Percentiles rank a stretch among this genome's conserved stretches.
These are phyloP conservation scores for Carollia perspicillata DNA, from an alignment of 2,113 vertebrate genomes.

Conservation along the genomic window DNA sequence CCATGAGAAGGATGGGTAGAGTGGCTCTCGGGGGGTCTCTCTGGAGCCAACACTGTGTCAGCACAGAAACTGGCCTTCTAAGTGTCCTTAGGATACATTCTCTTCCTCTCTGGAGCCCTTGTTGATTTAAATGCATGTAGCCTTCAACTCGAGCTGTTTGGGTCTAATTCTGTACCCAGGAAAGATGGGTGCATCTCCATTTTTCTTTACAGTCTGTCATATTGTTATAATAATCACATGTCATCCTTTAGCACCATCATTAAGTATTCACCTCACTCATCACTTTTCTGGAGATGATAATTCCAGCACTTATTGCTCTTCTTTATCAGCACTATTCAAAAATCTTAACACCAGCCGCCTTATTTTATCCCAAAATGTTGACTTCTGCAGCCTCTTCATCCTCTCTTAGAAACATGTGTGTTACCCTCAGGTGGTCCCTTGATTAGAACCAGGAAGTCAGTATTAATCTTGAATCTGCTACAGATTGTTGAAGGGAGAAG, in stretches of 20 bases:
- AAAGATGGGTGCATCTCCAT: neutral
- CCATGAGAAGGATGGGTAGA: neutral
- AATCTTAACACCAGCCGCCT: neutral
- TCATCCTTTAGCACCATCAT: neutral
- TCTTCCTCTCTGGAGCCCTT: neutral
- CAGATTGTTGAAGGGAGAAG: neutral
- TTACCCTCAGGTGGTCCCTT: neutral
- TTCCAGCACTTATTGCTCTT: neutral
- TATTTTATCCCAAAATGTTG: neutral
- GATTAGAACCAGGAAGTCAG: slow-evolving; percentile 2
- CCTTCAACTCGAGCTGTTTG: neutral
- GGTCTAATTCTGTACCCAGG: neutral
- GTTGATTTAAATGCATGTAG: neutral
- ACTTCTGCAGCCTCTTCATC: neutral
- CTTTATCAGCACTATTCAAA: neutral
- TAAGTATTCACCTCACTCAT: neutral
- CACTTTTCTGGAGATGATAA: neutral
- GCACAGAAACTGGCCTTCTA: neutral
- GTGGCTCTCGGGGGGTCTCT: neutral
- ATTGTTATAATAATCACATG: neutral
- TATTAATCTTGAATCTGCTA: neutral
- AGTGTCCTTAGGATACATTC: neutral
- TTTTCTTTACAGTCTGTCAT: neutral
- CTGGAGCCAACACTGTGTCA: neutral
- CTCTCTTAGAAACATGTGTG: neutral